Evolutionary conservation across 2,888 invertebrate genomes (phyloP).

Genomic region (Perdita meconis): DNA sequence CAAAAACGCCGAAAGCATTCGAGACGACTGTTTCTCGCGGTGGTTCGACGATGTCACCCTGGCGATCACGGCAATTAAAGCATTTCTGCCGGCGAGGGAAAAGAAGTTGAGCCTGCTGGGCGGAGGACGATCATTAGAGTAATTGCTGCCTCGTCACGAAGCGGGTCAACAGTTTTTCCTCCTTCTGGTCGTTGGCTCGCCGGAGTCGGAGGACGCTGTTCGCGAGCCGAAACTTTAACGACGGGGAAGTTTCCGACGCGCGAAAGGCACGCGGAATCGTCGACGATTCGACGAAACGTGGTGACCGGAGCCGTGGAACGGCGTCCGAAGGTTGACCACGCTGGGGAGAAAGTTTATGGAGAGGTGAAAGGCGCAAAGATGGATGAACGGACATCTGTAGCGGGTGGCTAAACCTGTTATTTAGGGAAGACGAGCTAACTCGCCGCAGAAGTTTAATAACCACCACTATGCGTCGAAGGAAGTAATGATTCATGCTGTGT

Average conservation of each 20-base stretch:
- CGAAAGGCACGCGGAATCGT: neutral
- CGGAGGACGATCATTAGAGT: conserved; percentile 64
- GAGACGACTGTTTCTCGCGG: neutral
- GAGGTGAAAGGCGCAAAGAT: no score
- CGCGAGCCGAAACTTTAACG: conserved; percentile 18
- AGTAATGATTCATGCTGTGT: no score
- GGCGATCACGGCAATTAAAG: conserved; percentile 59
- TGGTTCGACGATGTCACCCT: conserved; percentile 6
- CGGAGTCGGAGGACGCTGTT: conserved; percentile 6
- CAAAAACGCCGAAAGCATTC: conserved; percentile 1
- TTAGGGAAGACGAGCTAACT: no score
- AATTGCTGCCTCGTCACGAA: conserved; percentile 65
- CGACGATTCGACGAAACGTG: neutral
- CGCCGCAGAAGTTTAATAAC: no score
- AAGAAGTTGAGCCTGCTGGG: conserved; percentile 14
- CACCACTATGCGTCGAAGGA: no score
- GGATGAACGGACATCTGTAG: no score
- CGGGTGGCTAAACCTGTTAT: no score
- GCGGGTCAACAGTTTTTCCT: conserved; percentile 67
- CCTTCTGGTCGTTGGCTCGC: conserved; percentile 22
- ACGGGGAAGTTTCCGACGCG: conserved; percentile 5
- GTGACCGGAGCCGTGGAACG: neutral
- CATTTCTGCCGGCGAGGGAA: conserved; percentile 2
- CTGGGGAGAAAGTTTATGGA: neutral
- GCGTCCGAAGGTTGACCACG: neutral